A percentile compares a stretch with the other conserved stretches of the same genome.
Evolutionary conservation across 2,888 invertebrate genomes (phyloP).

Genomic region (Ochlodes sylvanus): DNA sequence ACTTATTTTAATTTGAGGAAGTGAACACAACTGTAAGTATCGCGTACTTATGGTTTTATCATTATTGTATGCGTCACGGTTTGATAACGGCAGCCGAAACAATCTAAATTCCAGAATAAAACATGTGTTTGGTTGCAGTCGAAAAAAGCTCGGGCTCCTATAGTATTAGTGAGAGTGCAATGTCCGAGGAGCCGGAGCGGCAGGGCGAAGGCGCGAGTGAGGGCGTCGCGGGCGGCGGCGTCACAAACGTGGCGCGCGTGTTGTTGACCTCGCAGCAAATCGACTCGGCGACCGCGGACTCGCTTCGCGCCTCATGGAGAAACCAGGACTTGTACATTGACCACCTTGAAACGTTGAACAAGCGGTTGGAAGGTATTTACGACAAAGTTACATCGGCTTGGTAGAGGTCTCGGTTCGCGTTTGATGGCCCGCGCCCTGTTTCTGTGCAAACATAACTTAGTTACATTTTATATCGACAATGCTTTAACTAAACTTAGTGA

Average conservation of each 20-base stretch:
- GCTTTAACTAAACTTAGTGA: slow-evolving; percentile 84
- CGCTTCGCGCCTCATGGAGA: slow-evolving; percentile 89
- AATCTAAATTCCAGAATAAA: slow-evolving; percentile 61
- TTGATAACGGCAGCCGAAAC: slow-evolving; percentile 68
- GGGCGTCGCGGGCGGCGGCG: slow-evolving; percentile 78
- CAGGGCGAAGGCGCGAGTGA: slow-evolving; percentile 77
- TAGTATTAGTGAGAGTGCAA: slow-evolving; percentile 78
- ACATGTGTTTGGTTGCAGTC: slow-evolving; percentile 77
- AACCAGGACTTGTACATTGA: slow-evolving; percentile 91
- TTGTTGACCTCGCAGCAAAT: slow-evolving; percentile 87
- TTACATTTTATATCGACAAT: slow-evolving; percentile 80
- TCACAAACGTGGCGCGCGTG: slow-evolving; percentile 83
- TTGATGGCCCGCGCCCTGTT: slow-evolving; percentile 62
- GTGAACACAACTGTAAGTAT: slow-evolving; percentile 57
- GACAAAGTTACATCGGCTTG: slow-evolving; percentile 77
- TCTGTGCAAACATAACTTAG: slow-evolving; percentile 66
- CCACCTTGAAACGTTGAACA: slow-evolving; percentile 89
- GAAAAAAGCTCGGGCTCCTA: slow-evolving; percentile 71
- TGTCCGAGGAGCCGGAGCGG: slow-evolving; percentile 82
- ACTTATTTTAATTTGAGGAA: slow-evolving; percentile 26
- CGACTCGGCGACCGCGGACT: slow-evolving; percentile 86
- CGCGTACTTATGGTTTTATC: slow-evolving; percentile 42
- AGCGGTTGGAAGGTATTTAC: slow-evolving; percentile 92
- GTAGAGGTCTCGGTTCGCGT: slow-evolving; percentile 76
- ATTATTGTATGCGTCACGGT: slow-evolving; percentile 55